Evolutionary conservation across 2,113 vertebrate species (phyloP), one percentile per base, ranked within the genome.

Genomic region (Scomber japonicus): DNA sequence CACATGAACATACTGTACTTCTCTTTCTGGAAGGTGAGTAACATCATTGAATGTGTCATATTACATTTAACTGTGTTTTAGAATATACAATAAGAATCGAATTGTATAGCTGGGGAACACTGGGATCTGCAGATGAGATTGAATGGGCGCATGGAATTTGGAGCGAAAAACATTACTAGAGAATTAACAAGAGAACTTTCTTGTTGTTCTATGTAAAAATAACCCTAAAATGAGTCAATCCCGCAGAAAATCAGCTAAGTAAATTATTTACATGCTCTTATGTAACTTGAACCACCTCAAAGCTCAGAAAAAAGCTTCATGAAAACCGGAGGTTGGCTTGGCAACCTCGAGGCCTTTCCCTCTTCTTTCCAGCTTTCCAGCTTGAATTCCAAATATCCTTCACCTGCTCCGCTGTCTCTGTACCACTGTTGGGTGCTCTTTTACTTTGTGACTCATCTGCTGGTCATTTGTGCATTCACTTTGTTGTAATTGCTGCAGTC

Each of bases 361-460:
- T 73, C 2, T 19, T 74, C 63, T 81, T 75, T 72, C 66, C 71
- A 71, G 76, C 85, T 40, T 40, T 40, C 74, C 75, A 71, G 63
- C 65, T 75, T 76, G 9, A 35, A 49, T 70, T 73, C 53, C 63
- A 88, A 71, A 87, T 73, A 21, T 75, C 51, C 68, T 79, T 84
- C 88, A 91, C 91, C 87, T 92, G 91, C 79, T 75, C 59, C 19
- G 21, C 19, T 50, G 67, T 78, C 71, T 85, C 63, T 45, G 57
- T 62, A 14, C 45, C 15, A 45, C 53, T 19, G 27, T 73, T 73
- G 66, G 60, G 73, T 77, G 65, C 68, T 61, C 21, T 48, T 27
- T 72, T 61, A 62, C 80, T 89, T 83, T 83, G 81, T 94, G 91
- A 93, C 85, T 94, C 94, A 94, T 90, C 85, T 90, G 85, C 87